Evolutionary conservation across 2,113 vertebrate genomes (phyloP).

Genomic region (Pseudopodoces humilis): DNA sequence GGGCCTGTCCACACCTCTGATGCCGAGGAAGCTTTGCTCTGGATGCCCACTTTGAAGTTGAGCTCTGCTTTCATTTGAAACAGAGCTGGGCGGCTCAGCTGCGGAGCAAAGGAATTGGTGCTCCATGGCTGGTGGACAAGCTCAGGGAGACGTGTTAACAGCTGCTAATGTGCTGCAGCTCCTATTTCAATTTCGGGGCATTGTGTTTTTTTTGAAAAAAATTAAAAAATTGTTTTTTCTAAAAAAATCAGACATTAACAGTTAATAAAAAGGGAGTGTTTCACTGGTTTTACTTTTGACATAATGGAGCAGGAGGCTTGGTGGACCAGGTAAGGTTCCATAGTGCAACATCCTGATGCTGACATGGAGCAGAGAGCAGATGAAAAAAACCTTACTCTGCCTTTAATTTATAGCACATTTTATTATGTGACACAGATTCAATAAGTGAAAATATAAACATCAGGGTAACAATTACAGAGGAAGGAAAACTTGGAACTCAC

Average conservation of each 20-base stretch:
- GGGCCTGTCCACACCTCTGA: conserved; percentile 32
- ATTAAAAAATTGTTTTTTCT: not conserved
- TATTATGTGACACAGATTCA: conserved; percentile 13
- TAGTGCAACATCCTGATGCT: not conserved
- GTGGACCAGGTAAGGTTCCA: not conserved
- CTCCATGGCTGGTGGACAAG: not conserved
- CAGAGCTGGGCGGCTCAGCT: not conserved
- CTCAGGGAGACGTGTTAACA: conserved; percentile 55
- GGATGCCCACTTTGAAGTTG: conserved; percentile 30
- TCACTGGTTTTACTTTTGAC: not conserved
- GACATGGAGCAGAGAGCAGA: not conserved
- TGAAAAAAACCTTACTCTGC: not conserved
- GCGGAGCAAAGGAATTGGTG: not conserved
- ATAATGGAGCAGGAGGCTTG: not conserved
- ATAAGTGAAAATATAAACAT: conserved; percentile 50
- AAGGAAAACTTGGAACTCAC: not conserved
- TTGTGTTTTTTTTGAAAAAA: not conserved
- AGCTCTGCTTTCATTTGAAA: conserved; percentile 33
- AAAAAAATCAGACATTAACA: not conserved
- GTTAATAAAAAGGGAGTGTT: conserved; percentile 40
- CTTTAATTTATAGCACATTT: conserved; percentile 45
- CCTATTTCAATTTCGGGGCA: not conserved
- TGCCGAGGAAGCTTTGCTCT: not conserved
- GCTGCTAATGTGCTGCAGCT: conserved; percentile 39
- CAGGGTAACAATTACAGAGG: conserved; percentile 1